phyloP scores from a whole-genome alignment of 2,113 vertebrate species.

The mouse (Mus musculus) region DNA sequence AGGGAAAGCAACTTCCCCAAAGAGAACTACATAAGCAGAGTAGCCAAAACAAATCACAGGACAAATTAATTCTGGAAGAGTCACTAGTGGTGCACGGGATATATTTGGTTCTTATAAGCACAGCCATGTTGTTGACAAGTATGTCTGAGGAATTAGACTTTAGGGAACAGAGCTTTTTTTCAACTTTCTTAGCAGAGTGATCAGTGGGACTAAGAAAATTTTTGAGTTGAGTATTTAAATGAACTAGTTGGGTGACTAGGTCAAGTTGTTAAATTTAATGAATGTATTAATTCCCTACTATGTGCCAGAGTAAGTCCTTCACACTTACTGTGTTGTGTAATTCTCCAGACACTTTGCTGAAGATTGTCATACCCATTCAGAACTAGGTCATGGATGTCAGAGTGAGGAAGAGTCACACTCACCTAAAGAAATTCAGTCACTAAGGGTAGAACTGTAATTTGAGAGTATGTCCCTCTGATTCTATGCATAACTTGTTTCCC shows the following conservation, averaged over 20 bases:
- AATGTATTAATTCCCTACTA: neutral
- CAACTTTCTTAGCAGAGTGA: neutral
- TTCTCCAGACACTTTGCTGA: neutral
- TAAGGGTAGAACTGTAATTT: neutral
- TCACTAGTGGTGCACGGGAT: neutral
- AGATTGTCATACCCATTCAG: neutral
- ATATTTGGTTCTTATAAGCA: neutral
- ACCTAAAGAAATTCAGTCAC: neutral
- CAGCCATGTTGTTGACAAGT: neutral
- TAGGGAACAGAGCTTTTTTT: neutral
- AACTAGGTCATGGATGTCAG: neutral
- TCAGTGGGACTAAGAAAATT: neutral
- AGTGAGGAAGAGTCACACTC: neutral
- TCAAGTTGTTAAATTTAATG: too few species aligned
- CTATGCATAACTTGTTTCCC: neutral
- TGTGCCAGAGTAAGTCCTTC: neutral
- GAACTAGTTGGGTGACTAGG: neutral
- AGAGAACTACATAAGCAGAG: constrained; percentile 1
- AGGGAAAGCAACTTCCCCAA: constrained; percentile 67
- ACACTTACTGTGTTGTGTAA: neutral
- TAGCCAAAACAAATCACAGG: neutral
- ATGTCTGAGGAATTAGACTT: neutral
- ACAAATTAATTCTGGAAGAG: neutral
- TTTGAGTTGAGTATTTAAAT: neutral
- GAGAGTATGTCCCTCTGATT: neutral